Percentiles rank a stretch among this genome's conserved stretches.
Evolutionary conservation across 1,140 invertebrate species (phyloP).

Genomic region (Nixonia krombeini): DNA sequence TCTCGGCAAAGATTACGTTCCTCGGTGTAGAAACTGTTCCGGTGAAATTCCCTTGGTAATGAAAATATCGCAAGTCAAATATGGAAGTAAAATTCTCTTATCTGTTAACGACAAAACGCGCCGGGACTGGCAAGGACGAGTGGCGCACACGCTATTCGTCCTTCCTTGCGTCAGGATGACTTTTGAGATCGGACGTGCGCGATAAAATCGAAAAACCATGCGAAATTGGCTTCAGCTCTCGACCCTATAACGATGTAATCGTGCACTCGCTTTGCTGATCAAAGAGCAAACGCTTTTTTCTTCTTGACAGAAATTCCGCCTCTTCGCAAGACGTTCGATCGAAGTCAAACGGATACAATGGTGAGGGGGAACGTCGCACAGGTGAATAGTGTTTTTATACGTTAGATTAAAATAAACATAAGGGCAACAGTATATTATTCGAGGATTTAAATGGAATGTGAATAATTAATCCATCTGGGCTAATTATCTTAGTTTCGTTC

Average conservation of each 20-base stretch:
- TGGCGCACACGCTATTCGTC: no score
- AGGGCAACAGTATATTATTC: no score
- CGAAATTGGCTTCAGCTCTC: slow-evolving; percentile 27
- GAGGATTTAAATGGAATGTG: no score
- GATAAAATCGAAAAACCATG: slow-evolving; percentile 34
- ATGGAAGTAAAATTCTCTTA: slow-evolving; percentile 6
- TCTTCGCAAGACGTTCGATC: background rate
- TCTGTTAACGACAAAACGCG: slow-evolving; percentile 14
- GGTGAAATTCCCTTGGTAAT: background rate
- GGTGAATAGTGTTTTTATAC: no score
- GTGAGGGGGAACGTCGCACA: background rate
- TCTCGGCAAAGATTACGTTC: background rate
- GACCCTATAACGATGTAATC: slow-evolving; percentile 24
- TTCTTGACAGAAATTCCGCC: background rate
- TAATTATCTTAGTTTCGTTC: no score
- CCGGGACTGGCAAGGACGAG: background rate
- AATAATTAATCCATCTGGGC: no score
- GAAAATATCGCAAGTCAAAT: slow-evolving; percentile 1
- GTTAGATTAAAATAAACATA: no score
- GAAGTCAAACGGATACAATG: background rate
- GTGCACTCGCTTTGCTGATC: slow-evolving; percentile 25
- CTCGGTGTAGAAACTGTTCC: background rate
- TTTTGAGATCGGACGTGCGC: slow-evolving; percentile 34
- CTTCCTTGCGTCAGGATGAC: slow-evolving; percentile 14
- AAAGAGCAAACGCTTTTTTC: slow-evolving; percentile 14